phyloP scores from a whole-genome alignment of 2,888 invertebrate genomes.

The Phragmatobia fuliginosa region DNA sequence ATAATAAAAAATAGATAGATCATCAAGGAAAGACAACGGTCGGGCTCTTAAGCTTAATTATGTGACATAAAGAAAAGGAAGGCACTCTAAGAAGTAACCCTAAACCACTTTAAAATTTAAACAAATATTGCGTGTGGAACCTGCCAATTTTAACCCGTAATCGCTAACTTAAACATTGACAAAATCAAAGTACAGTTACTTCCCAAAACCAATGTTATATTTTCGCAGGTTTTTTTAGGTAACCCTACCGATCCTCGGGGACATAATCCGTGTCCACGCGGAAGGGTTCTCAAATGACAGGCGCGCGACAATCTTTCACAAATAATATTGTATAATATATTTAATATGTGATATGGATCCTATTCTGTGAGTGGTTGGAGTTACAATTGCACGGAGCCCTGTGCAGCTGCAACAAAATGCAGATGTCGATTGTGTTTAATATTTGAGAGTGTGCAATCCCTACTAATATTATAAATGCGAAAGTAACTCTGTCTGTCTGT shows the following conservation, averaged over 20 bases:
- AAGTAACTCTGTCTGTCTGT: no score
- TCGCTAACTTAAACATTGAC: slow-evolving; percentile 36
- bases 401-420: slow-evolving; percentile 53
- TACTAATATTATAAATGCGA: no score
- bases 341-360: slow-evolving; percentile 11
- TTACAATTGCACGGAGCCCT: slow-evolving; percentile 8
- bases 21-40: no score
- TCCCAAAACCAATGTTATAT: slow-evolving; percentile 40
- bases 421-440: slow-evolving; percentile 52
- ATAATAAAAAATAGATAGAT: no score
- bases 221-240: slow-evolving; percentile 54
- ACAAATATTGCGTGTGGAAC: slow-evolving; percentile 26
- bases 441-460: slow-evolving; percentile 54
- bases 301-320: slow-evolving; percentile 62
- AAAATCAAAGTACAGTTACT: slow-evolving; percentile 54
- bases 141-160: slow-evolving; percentile 26
- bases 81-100: slow-evolving; percentile 10
- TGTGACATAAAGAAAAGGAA: background rate
- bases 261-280: slow-evolving; percentile 72
- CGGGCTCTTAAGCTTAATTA: no score
- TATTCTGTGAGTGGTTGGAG: background rate
- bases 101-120: slow-evolving; percentile 12
- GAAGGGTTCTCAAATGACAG: slow-evolving; percentile 79
- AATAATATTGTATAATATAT: slow-evolving; percentile 54
- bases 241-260: slow-evolving; percentile 56